These are phyloP conservation scores for Scomber scombrus DNA, from an alignment of 2,113 vertebrate genomes.

Conservation along the genomic window DNA sequence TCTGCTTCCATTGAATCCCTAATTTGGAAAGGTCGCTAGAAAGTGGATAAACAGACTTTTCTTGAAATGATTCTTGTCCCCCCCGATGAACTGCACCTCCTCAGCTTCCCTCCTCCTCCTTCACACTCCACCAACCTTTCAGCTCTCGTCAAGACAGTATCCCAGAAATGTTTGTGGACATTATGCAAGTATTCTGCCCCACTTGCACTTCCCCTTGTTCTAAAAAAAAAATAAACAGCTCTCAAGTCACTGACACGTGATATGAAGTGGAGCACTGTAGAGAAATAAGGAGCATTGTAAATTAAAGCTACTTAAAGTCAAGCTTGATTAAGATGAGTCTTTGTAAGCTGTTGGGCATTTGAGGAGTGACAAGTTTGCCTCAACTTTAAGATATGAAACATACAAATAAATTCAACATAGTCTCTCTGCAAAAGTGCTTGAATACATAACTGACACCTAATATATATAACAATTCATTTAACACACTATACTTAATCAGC, in stretches of 20 bases:
- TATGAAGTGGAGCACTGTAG: neutral
- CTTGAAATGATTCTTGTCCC: neutral
- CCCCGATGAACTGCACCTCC: neutral
- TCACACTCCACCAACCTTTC: constrained; percentile 5
- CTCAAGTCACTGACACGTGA: constrained; percentile 7
- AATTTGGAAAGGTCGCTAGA: neutral
- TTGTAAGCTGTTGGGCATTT: neutral
- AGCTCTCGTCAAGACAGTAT: neutral
- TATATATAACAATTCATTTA: too few relatives aligned
- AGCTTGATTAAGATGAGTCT: neutral
- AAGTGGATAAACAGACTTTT: neutral
- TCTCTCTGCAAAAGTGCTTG: neutral
- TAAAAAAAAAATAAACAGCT: neutral
- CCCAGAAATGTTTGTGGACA: neutral
- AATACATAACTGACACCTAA: neutral
- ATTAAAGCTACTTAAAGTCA: neutral
- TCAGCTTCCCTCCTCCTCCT: neutral
- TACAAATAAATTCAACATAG: too few relatives aligned
- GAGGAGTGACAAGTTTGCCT: too few relatives aligned
- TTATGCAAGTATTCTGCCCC: neutral
- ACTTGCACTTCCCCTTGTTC: constrained; percentile 22
- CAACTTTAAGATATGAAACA: neutral
- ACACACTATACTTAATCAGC: too few relatives aligned
- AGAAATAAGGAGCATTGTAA: neutral
- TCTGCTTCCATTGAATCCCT: neutral